Base-by-base conservation (phyloP, 1,140 invertebrate species). In the Phthorimaea operculella region DNA sequence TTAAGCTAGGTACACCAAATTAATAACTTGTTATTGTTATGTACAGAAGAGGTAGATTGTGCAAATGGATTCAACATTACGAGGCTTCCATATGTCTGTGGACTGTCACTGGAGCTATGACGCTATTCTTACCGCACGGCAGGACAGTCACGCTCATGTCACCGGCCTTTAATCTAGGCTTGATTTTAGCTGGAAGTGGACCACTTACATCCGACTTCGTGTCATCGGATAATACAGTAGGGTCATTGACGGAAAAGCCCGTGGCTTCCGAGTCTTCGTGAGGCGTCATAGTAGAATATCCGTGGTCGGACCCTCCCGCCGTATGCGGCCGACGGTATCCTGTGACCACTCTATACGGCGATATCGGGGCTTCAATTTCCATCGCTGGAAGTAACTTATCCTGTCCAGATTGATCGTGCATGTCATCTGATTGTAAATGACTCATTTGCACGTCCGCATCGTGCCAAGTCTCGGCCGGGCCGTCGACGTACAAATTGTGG, bases 241-340 rank as follows among this genome's bases (percentile, higher is more conserved):
- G 87, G 67, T 91, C 90, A 28, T 88, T 87, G 5, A 90, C 83
- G 14, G 91, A 91, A 60, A 94, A 92, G 8, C 91, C 92, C 48
- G 92, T 89, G 61, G 93, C 91, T 69, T 96, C 94, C 21, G 88
- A 88, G 72, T 97, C 95, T 63, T 96, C 94, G 64, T 96, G 93
- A 0, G 94, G 94, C 0, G 95, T 97, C 95, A 97, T 97, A 0
- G 96, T 97, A 14, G 94, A 96, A 76, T 98, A 98, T 2, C 96
- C 96, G 76, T 97, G 94, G 85, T 98, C 96, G 33, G 94, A 96
- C 64, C 96, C 95, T 5, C 92, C 93, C 8, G 92, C 90, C 14
- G 92, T 90, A 16, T 93, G 92, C 11, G 92, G 91, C 45, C 94
- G 87, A 33, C 93, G 87, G 69, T 96, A 96, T 1, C 88, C 89